Percentiles rank a stretch among this genome's conserved stretches.
These are phyloP conservation scores for Dimorphilus gyrociliatus DNA, from an alignment of 2,888 invertebrate species.

Conservation along the genomic window DNA sequence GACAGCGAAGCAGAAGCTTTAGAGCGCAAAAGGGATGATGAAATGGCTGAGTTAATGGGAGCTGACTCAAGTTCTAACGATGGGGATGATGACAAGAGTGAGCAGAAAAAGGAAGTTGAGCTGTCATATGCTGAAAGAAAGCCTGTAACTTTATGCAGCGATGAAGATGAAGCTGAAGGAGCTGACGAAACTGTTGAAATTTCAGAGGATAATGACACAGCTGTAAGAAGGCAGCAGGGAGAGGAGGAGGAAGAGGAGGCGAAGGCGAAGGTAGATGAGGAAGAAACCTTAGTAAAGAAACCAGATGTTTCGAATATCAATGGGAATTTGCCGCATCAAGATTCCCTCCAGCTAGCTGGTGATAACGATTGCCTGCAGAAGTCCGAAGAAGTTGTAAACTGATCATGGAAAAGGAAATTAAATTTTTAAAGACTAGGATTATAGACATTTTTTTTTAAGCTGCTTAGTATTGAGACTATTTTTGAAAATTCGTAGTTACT, in stretches of 20 bases:
- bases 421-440: too few relatives aligned
- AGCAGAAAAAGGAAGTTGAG: neutral
- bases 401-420: too few relatives aligned
- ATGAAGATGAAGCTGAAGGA: slow-evolving; percentile 10
- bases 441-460: too few relatives aligned
- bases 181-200: slow-evolving; percentile 7
- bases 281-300: slow-evolving; percentile 28
- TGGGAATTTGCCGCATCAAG: too few relatives aligned
- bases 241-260: slow-evolving; percentile 10
- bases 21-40: slow-evolving; percentile 2
- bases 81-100: slow-evolving; percentile 1
- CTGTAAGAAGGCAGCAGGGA: slow-evolving; percentile 5
- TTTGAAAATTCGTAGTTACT: too few relatives aligned
- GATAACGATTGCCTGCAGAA: too few relatives aligned
- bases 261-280: slow-evolving; percentile 13
- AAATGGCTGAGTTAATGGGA: neutral
- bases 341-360: too few relatives aligned
- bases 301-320: too few relatives aligned
- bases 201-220: slow-evolving; percentile 1
- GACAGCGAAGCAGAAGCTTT: slow-evolving; percentile 1
- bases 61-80: slow-evolving; percentile 3
- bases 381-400: too few relatives aligned
- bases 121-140: neutral
- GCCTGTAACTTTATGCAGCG: slow-evolving; percentile 2
- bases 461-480: too few relatives aligned